A percentile compares a stretch with the other conserved stretches of the same genome.
phyloP scores from a whole-genome alignment of 2,888 invertebrate species.

The Bellardia pandia region DNA sequence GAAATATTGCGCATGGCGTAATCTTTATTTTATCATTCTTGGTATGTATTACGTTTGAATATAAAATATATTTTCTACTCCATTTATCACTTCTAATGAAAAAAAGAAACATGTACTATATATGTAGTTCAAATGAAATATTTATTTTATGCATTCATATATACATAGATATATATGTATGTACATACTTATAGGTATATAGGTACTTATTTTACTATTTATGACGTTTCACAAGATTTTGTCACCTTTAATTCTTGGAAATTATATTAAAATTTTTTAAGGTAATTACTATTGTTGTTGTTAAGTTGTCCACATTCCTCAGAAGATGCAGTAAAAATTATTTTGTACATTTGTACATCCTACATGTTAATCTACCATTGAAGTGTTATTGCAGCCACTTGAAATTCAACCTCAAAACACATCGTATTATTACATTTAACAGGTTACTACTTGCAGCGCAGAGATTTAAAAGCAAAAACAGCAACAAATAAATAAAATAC shows the following conservation, averaged over 20 bases:
- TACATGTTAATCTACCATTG: constrained; percentile 50
- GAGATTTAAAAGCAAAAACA: constrained; percentile 19
- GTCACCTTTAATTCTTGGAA: constrained; percentile 22
- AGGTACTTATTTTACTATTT: neutral
- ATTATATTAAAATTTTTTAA: constrained; percentile 22
- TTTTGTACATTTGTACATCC: constrained; percentile 9
- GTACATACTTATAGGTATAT: no score
- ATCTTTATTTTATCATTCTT: no score
- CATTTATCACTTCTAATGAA: neutral
- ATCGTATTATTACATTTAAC: constrained; percentile 54
- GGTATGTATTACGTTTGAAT: no score
- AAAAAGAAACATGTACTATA: neutral
- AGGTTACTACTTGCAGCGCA: constrained; percentile 50
- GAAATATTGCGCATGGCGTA: no score
- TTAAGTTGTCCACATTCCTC: neutral
- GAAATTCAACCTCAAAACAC: constrained; percentile 61
- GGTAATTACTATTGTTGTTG: constrained; percentile 4
- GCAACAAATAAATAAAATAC: neutral
- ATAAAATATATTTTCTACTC: no score
- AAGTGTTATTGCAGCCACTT: constrained; percentile 62
- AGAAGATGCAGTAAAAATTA: constrained; percentile 8
- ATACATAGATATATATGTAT: no score
- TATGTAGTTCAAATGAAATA: neutral
- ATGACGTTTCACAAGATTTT: neutral
- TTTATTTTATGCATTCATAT: neutral